Base-by-base conservation (phyloP, 2,797 vertebrate species). In the Centropyge bicolor region DNA sequence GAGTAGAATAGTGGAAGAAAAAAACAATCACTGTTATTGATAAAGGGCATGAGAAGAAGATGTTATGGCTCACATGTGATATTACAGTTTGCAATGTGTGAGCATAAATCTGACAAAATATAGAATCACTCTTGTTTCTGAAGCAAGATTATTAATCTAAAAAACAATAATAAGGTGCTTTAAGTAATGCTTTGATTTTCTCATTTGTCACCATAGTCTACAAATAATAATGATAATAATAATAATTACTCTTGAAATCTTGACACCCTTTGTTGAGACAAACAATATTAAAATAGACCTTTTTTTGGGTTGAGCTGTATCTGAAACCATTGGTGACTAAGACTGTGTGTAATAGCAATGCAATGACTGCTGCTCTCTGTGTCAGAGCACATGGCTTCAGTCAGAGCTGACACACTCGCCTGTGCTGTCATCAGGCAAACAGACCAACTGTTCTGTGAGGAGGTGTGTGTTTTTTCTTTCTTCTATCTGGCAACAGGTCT, bases 361-460 rank as follows among this genome's bases (percentile, higher is more conserved):
- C 76, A 60, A 46, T 89, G 87, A 83, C 83, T 84, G 16, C 62
- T 64, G 67, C 46, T 54, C 45, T 71, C 55, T 89, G 76, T 74
- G 83, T 84, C 70, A 83, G 54, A 92, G 90, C 90, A 93, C 93
- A 92, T 94, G 92, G 91, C 70, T 70, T 71, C 82, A 86, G 85
- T 89, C 84, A 86, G 85, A 78, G 80, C 80, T 88, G 88, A 82
- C 83, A 86, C 81, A 86, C 81, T 71, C 74, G 48, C 67, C 72
- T 74, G 62, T 68, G 86, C 77, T 92, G 90, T 91, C 90, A 92
- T 82, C 80, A 73, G 66, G 22, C 76, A 22, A 24, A 61, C 1
- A 54, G 12, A 35, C 59, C 77, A 86, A 77, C 81, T 89, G 85
- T 90, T 86, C 85, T 64, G 59, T 77, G 57, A 72, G 61, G 40